A percentile compares a stretch with the other conserved stretches of the same genome.
These are phyloP conservation scores for Drosophila robusta DNA, from an alignment of 2,888 invertebrate genomes.

Conservation along the genomic window DNA sequence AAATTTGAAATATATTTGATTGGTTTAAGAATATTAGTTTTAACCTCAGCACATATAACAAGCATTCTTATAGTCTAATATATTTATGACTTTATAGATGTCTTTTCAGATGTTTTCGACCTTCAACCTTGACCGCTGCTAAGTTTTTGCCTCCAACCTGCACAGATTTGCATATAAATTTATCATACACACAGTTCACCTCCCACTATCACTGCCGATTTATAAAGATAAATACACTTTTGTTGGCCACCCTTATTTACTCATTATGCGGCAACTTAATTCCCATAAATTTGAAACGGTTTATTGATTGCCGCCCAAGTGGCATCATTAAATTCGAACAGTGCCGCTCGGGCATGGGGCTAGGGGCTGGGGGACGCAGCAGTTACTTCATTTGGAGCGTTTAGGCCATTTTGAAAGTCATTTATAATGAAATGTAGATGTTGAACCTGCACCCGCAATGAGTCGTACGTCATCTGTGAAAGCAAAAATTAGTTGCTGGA, in stretches of 20 bases:
- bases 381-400: constrained; percentile 64
- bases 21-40: too few species aligned
- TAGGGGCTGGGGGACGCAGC: constrained; percentile 8
- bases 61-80: too few species aligned
- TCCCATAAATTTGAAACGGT: constrained; percentile 69
- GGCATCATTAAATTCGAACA: constrained; percentile 59
- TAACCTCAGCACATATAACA: too few species aligned
- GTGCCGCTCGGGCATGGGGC: neutral
- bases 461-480: constrained; percentile 76
- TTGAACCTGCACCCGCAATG: constrained; percentile 55
- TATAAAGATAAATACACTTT: constrained; percentile 8
- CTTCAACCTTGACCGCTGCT: neutral
- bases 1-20: too few species aligned
- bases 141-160: neutral
- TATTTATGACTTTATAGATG: neutral
- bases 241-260: constrained; percentile 31
- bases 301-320: constrained; percentile 69
- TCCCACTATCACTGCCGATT: neutral
- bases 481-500: constrained; percentile 68
- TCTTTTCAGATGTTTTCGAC: neutral
- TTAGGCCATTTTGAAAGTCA: constrained; percentile 76
- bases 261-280: constrained; percentile 59
- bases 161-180: constrained; percentile 4
- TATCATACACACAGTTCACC: constrained; percentile 18
- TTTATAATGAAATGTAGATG: constrained; percentile 80